Evolutionary conservation across 2,797 vertebrate genomes (phyloP).

Genomic region (Oreochromis grahami): DNA sequence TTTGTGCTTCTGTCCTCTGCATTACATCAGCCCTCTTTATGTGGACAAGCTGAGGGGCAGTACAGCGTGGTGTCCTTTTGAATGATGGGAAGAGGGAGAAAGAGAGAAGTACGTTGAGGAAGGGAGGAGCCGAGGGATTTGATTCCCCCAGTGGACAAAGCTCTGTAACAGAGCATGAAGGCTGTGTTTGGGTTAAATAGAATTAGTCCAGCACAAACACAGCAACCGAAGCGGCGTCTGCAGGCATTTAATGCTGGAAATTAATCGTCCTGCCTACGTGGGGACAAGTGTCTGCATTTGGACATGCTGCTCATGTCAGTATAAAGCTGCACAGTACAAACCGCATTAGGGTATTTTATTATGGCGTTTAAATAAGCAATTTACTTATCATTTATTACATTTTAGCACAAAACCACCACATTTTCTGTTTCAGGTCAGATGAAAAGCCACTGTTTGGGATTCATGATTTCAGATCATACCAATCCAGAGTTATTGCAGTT

Average conservation of each 20-base stretch:
- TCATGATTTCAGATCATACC: background rate
- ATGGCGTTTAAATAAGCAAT: background rate
- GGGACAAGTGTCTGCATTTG: background rate
- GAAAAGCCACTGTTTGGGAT: background rate
- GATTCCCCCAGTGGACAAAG: constrained; percentile 30
- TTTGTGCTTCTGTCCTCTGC: constrained; percentile 13
- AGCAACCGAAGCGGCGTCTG: background rate
- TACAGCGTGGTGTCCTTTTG: background rate
- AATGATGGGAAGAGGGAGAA: constrained; percentile 15
- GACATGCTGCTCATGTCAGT: background rate
- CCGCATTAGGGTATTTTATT: background rate
- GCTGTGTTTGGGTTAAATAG: constrained; percentile 39
- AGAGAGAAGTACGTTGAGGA: background rate
- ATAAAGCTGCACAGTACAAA: background rate
- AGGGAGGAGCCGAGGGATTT: constrained; percentile 28
- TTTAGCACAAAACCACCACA: background rate
- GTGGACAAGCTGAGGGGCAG: background rate
- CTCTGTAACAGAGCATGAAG: constrained; percentile 47
- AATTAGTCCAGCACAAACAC: constrained; percentile 30
- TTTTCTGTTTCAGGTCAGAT: background rate
- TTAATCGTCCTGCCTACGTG: background rate
- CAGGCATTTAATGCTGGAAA: background rate
- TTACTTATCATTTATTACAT: background rate
- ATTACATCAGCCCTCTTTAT: constrained; percentile 32
- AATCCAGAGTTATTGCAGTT: background rate